A percentile compares a stretch with the other conserved stretches of the same genome.
Evolutionary conservation across 2,888 invertebrate species (phyloP).

Genomic region (Pterostichus niger): DNA sequence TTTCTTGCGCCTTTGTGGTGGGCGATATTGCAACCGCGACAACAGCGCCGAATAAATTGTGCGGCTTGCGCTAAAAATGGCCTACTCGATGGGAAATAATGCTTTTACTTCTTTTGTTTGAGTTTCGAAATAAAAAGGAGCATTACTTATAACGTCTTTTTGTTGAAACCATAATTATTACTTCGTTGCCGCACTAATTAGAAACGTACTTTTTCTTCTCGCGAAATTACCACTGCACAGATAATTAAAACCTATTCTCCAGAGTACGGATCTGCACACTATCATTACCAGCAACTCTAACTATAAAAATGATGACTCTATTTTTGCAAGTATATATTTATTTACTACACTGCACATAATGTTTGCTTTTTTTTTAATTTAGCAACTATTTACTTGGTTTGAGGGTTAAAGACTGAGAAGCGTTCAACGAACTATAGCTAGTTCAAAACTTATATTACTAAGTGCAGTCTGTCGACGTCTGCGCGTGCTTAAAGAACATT

Average conservation of each 20-base stretch:
- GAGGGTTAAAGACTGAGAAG: too few relatives aligned
- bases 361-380: too few relatives aligned
- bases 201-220: constrained; percentile 10
- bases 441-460: background rate
- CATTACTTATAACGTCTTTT: constrained; percentile 41
- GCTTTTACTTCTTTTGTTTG: constrained; percentile 52
- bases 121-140: constrained; percentile 25
- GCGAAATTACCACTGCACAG: background rate
- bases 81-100: constrained; percentile 56
- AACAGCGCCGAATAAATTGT: constrained; percentile 50
- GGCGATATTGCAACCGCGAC: constrained; percentile 43
- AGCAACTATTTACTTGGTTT: too few relatives aligned
- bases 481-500: constrained; percentile 27
- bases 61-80: constrained; percentile 40
- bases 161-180: constrained; percentile 37
- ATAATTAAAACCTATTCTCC: constrained; percentile 10
- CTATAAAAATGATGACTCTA: too few relatives aligned
- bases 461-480: background rate
- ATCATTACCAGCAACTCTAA: too few relatives aligned
- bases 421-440: constrained; percentile 21
- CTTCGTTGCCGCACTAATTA: constrained; percentile 28
- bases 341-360: too few relatives aligned
- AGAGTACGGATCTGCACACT: background rate
- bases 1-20: constrained; percentile 21
- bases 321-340: too few relatives aligned